These are phyloP conservation scores for Heliconius aoede DNA, from an alignment of 2,888 invertebrate species.

Conservation along the genomic window DNA sequence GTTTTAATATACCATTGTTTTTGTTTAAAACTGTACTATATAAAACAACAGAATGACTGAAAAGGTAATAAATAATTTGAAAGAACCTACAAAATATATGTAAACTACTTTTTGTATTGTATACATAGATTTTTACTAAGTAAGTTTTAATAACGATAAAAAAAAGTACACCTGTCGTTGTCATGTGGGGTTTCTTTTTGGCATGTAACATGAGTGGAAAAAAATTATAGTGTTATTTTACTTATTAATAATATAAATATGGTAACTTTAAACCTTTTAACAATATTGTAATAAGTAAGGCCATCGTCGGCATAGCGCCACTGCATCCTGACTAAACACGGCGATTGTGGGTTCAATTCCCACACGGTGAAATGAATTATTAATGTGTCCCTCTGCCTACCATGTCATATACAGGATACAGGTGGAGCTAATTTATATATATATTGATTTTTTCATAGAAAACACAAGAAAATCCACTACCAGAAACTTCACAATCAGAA, in stretches of 20 bases:
- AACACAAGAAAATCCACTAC: slow-evolving; percentile 59
- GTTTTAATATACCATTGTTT: slow-evolving; percentile 9
- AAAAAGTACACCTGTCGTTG: slow-evolving; percentile 45
- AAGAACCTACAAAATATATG: slow-evolving; percentile 6
- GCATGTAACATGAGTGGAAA: slow-evolving; percentile 43
- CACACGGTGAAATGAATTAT: background rate
- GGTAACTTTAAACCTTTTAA: slow-evolving; percentile 15
- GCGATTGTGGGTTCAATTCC: background rate
- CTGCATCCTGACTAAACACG: background rate
- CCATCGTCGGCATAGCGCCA: background rate
- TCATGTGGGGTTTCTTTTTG: slow-evolving; percentile 47
- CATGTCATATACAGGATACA: background rate
- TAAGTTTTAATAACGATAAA: slow-evolving; percentile 24
- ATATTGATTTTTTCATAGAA: slow-evolving; percentile 61
- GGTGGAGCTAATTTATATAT: background rate
- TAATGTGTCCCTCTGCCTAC: background rate
- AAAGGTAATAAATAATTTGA: slow-evolving; percentile 39
- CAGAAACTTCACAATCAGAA: slow-evolving; percentile 46
- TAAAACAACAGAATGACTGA: slow-evolving; percentile 32
- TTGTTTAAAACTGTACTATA: slow-evolving; percentile 9
- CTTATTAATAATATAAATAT: slow-evolving; percentile 36
- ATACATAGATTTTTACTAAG: background rate
- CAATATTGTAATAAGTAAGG: background rate
- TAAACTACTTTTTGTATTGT: slow-evolving; percentile 23
- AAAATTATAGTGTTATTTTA: slow-evolving; percentile 50